These are phyloP conservation scores for Syngnathoides biaculeatus DNA, from an alignment of 2,113 vertebrate species.

Conservation along the genomic window DNA sequence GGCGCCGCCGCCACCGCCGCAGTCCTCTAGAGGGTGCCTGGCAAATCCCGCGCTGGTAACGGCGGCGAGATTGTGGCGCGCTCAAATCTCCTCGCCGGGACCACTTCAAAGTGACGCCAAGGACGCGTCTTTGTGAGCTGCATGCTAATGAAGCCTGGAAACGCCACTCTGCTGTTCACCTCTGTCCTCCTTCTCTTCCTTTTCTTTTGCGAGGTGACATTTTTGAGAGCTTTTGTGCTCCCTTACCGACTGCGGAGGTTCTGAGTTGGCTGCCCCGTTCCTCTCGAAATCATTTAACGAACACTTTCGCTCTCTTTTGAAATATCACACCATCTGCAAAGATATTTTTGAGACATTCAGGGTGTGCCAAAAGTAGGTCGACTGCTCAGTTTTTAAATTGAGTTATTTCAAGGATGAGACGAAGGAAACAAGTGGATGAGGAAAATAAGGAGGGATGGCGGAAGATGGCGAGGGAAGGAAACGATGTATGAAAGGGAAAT, in stretches of 20 bases:
- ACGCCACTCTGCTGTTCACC: not conserved
- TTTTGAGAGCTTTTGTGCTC: constrained; percentile 1
- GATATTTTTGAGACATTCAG: not conserved
- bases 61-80: not conserved
- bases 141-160: constrained; percentile 4
- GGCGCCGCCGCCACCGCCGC: constrained; percentile 1
- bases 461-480: not conserved
- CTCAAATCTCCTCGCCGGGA: constrained; percentile 8
- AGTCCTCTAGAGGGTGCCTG: not conserved
- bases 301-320: not conserved
- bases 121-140: constrained; percentile 4
- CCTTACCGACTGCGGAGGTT: not conserved
- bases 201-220: not conserved
- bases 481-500: too few relatives aligned
- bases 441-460: too few relatives aligned
- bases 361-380: not conserved
- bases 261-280: not conserved
- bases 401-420: not conserved
- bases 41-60: constrained; percentile 3
- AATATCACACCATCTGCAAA: not conserved
- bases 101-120: constrained; percentile 10
- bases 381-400: not conserved
- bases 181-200: not conserved
- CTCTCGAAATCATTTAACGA: not conserved
- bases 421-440: too few relatives aligned